Percentiles rank a stretch among this genome's conserved stretches.
phyloP scores from a whole-genome alignment of 2,797 vertebrate species.

The Arctocebus calabarensis region DNA sequence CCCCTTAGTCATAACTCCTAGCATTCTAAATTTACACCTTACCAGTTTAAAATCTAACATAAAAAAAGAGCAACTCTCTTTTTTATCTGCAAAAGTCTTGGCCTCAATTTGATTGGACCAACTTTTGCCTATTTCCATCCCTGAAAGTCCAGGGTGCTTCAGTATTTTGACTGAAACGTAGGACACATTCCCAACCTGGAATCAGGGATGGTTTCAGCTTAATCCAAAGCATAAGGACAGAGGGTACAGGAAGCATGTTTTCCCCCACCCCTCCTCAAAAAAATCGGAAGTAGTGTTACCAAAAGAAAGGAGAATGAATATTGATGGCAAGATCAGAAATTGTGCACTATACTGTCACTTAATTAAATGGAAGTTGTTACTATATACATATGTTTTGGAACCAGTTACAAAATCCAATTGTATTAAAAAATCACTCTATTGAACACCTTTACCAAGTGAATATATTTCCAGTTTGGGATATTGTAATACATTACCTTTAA shows the following conservation, averaged over 20 bases:
- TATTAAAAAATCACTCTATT: neutral
- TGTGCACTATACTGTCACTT: neutral
- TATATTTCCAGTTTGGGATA: neutral
- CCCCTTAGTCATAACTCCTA: neutral
- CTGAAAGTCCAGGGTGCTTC: neutral
- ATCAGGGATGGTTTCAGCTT: neutral
- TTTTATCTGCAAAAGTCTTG: neutral
- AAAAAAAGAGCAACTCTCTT: neutral
- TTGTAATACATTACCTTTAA: neutral
- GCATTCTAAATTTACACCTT: neutral
- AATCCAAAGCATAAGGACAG: neutral
- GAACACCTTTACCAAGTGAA: neutral
- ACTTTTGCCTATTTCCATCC: neutral
- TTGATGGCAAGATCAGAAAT: slow-evolving; percentile 1
- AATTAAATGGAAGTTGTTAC: neutral
- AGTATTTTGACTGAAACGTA: neutral
- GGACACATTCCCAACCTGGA: neutral
- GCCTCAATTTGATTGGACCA: neutral
- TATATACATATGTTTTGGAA: neutral
- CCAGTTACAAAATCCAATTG: neutral
- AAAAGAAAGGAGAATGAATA: neutral
- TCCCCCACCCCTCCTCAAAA: neutral
- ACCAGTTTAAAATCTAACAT: neutral
- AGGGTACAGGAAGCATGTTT: neutral
- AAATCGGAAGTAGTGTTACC: neutral